Evolutionary conservation across 2,888 invertebrate genomes (phyloP).

Genomic region (Nomada lathburiana): DNA sequence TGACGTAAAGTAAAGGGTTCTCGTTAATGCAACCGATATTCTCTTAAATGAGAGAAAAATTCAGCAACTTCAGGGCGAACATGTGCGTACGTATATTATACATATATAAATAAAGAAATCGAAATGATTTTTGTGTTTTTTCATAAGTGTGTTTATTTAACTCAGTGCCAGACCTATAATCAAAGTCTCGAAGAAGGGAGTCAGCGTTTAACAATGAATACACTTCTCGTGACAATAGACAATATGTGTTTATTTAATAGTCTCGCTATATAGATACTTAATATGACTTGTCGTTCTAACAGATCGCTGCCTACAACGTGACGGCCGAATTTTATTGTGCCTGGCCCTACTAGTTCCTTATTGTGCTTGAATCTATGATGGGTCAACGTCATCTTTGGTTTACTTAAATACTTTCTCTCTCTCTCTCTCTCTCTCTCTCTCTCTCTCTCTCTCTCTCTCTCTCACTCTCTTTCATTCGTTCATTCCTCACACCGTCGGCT

Average conservation of each 20-base stretch:
- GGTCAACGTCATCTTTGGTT: conserved; percentile 70
- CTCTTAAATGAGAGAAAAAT: background rate
- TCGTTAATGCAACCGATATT: background rate
- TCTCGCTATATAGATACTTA: conserved; percentile 82
- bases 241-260: conserved; percentile 84
- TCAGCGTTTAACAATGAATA: conserved; percentile 70
- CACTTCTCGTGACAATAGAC: conserved; percentile 81
- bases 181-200: conserved; percentile 54
- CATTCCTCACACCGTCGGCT: conserved; percentile 62
- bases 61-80: background rate
- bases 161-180: conserved; percentile 47
- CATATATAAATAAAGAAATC: background rate
- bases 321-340: conserved; percentile 84
- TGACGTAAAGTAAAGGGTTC: background rate
- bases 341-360: conserved; percentile 83
- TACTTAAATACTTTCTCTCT: conserved; percentile 49
- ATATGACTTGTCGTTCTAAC: conserved; percentile 82
- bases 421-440: background rate
- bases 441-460: conserved; percentile 1
- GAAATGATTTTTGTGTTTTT: background rate
- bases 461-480: conserved; percentile 8
- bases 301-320: conserved; percentile 83
- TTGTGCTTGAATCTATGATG: conserved; percentile 82
- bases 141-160: conserved; percentile 55
- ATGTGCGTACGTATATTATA: background rate